A percentile compares a stretch with the other conserved stretches of the same genome.
These are phyloP conservation scores for Coptotermes formosanus DNA, from an alignment of 1,140 invertebrate genomes.

Conservation along the genomic window DNA sequence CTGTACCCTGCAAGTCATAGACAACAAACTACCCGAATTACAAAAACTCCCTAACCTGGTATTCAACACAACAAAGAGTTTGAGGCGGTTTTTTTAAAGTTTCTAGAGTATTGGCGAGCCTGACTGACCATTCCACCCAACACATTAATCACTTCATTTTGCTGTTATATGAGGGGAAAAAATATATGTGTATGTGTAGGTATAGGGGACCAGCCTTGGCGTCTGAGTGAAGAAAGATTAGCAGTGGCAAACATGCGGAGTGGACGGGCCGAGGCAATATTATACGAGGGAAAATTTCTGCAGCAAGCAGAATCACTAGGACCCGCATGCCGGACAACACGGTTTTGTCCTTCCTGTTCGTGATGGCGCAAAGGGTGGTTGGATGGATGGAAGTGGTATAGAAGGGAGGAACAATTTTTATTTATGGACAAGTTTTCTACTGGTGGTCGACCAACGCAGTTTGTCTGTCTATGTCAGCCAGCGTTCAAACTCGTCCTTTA, in stretches of 20 bases:
- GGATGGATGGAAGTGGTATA: neutral
- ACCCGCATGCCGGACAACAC: neutral
- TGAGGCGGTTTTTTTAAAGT: neutral
- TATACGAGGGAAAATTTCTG: neutral
- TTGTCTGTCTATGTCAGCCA: constrained; percentile 26
- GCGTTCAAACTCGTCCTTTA: constrained; percentile 22
- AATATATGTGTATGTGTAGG: neutral
- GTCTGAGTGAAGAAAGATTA: constrained; percentile 16
- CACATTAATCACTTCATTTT: constrained; percentile 19
- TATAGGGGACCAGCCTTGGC: neutral
- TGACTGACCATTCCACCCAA: neutral
- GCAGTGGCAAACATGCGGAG: neutral
- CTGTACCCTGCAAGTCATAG: neutral
- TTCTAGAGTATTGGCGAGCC: neutral
- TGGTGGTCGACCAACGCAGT: neutral
- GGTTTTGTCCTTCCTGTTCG: constrained; percentile 9
- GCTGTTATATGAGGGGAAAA: constrained; percentile 1
- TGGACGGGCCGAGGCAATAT: neutral
- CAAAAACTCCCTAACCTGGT: constrained; percentile 4
- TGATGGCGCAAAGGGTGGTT: constrained; percentile 4
- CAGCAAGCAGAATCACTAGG: neutral
- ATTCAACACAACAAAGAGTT: neutral
- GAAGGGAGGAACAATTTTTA: constrained; percentile 12
- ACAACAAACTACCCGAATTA: neutral
- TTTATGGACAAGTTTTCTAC: constrained; percentile 10